Evolutionary conservation across 1,140 invertebrate species (phyloP).

Genomic region (Papilio polyxenes): DNA sequence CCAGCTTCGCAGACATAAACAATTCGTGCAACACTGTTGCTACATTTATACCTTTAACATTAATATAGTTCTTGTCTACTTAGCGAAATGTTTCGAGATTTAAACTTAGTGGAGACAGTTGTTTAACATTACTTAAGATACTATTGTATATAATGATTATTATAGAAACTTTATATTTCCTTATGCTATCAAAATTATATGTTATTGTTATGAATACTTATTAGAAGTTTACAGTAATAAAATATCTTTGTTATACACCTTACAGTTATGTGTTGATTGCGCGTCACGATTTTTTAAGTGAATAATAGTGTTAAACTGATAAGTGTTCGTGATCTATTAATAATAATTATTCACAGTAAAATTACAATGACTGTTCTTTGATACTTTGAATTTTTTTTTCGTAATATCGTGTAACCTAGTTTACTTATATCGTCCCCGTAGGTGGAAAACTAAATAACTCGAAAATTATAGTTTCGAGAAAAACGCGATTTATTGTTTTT

Average conservation of each 20-base stretch:
- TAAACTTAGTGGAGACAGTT: not conserved
- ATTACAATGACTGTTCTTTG: not conserved
- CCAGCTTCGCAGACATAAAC: conserved; percentile 49
- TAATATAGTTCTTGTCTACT: conserved; percentile 31
- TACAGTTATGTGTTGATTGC: not conserved
- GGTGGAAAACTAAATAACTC: too few relatives aligned
- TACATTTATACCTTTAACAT: conserved; percentile 26
- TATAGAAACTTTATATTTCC: not conserved
- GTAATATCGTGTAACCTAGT: too few relatives aligned
- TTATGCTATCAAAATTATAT: not conserved
- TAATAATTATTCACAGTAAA: not conserved
- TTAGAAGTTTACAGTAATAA: not conserved
- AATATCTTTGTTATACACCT: not conserved
- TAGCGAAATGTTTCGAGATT: not conserved
- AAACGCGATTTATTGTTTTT: too few relatives aligned
- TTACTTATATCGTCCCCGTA: too few relatives aligned
- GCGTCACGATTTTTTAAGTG: conserved; percentile 1
- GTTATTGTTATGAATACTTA: too few relatives aligned
- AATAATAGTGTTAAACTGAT: conserved; percentile 7
- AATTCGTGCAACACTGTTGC: conserved; percentile 56
- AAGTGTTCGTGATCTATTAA: not conserved
- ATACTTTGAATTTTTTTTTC: not conserved
- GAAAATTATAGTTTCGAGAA: too few relatives aligned
- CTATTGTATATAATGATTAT: not conserved
- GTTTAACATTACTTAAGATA: not conserved